Evolutionary conservation across 2,113 vertebrate genomes (phyloP).

Genomic region (Gadus chalcogrammus): DNA sequence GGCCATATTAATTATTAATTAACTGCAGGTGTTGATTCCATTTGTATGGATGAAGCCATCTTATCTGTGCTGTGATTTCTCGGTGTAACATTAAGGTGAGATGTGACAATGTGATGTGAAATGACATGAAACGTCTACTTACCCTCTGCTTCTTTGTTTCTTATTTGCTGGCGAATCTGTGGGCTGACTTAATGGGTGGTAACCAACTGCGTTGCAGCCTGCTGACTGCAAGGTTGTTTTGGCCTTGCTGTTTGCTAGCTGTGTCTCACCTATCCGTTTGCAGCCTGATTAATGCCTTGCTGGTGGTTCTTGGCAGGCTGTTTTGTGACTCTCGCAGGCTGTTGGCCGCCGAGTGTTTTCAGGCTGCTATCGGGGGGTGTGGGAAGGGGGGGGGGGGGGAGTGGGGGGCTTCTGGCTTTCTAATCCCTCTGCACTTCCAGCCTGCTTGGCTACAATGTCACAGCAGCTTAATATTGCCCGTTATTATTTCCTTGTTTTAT

Average conservation of each 20-base stretch:
- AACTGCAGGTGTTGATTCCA: too few relatives aligned
- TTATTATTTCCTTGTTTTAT: constrained; percentile 82
- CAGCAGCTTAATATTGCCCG: constrained; percentile 78
- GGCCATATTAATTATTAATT: too few relatives aligned
- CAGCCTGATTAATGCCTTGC: not conserved
- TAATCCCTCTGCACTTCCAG: constrained; percentile 70
- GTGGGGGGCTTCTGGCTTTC: constrained; percentile 57
- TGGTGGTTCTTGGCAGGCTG: constrained; percentile 45
- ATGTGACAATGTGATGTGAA: not conserved
- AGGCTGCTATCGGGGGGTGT: constrained; percentile 3
- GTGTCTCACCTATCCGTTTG: not conserved
- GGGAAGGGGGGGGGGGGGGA: constrained; percentile 18
- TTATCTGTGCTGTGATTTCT: too few relatives aligned
- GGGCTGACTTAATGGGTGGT: not conserved
- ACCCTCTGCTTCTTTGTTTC: too few relatives aligned
- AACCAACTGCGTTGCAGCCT: not conserved
- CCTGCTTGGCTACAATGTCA: constrained; percentile 73
- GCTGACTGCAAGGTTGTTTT: constrained; percentile 1
- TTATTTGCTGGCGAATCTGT: too few relatives aligned
- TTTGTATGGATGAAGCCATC: too few relatives aligned
- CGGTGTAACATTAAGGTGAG: not conserved
- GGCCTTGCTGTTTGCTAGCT: not conserved
- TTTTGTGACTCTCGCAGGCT: constrained; percentile 5
- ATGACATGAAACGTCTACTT: too few relatives aligned
- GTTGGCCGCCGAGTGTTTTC: constrained; percentile 13